These are phyloP conservation scores for Ptychadena robeensis DNA, from an alignment of 2,797 vertebrate genomes.

Conservation along the genomic window DNA sequence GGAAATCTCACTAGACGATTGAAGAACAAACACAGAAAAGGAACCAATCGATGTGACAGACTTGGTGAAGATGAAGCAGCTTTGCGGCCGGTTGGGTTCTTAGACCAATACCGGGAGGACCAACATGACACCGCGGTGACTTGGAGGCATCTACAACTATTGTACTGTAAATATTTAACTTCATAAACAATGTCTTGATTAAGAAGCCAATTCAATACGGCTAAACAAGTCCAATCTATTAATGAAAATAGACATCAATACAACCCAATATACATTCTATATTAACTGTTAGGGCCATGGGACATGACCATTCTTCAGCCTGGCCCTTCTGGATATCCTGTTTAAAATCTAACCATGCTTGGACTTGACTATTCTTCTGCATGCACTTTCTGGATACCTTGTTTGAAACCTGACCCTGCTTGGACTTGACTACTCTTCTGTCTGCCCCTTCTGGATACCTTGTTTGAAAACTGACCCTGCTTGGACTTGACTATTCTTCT, in stretches of 20 bases:
- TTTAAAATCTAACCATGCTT: too few relatives aligned
- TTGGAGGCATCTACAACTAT: not conserved
- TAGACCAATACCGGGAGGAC: conserved; percentile 15
- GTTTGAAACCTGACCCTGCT: too few relatives aligned
- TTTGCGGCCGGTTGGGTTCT: conserved; percentile 36
- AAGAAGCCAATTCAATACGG: not conserved
- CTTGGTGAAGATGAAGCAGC: conserved; percentile 32
- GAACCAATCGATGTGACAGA: conserved; percentile 50
- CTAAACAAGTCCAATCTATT: not conserved
- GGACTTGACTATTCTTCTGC: too few relatives aligned
- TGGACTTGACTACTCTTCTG: too few relatives aligned
- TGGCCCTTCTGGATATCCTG: too few relatives aligned
- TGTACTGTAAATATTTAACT: not conserved
- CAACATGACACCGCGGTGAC: not conserved
- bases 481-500: too few relatives aligned
- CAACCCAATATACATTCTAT: too few relatives aligned
- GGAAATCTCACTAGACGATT: conserved; percentile 53
- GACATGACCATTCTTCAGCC: too few relatives aligned
- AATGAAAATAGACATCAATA: not conserved
- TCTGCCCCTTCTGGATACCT: too few relatives aligned
- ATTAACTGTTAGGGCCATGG: too few relatives aligned
- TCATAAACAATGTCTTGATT: not conserved
- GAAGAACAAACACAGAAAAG: conserved; percentile 27
- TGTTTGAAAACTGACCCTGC: too few relatives aligned
- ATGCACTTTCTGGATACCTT: too few relatives aligned